phyloP scores from a whole-genome alignment of 1,140 invertebrate genomes.

The Musca domestica region DNA sequence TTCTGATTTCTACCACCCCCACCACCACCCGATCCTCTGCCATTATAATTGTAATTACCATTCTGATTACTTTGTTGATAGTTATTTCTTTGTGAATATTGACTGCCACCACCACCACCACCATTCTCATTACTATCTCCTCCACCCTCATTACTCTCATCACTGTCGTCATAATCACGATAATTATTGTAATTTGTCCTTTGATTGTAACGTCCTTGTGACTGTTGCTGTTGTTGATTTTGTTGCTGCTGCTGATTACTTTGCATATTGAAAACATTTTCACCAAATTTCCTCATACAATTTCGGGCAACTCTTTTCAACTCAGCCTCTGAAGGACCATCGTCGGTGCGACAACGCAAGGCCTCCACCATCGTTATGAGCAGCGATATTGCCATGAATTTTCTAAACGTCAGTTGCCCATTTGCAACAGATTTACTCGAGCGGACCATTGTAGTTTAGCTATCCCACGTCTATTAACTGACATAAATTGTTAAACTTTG shows the following conservation, averaged over 20 bases:
- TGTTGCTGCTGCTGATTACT: slow-evolving; percentile 5
- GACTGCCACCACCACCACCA: not conserved
- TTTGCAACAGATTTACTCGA: too few relatives aligned
- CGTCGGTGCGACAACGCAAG: slow-evolving; percentile 56
- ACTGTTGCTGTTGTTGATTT: slow-evolving; percentile 17
- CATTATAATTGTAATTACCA: slow-evolving; percentile 16
- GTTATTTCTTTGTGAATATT: slow-evolving; percentile 16
- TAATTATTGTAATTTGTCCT: slow-evolving; percentile 9
- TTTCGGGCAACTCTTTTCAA: slow-evolving; percentile 43
- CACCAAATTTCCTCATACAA: slow-evolving; percentile 40
- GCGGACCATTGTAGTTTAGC: too few relatives aligned
- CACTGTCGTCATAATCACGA: slow-evolving; percentile 15
- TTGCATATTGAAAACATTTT: not conserved
- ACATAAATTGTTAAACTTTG: too few relatives aligned
- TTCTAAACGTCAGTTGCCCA: too few relatives aligned
- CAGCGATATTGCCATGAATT: not conserved
- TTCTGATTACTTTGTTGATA: slow-evolving; percentile 24
- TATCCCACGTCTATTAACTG: too few relatives aligned
- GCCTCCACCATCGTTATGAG: not conserved
- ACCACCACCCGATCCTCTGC: not conserved
- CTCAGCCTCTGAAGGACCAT: slow-evolving; percentile 54
- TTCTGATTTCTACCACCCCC: not conserved
- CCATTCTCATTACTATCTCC: not conserved
- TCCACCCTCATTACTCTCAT: slow-evolving; percentile 1
- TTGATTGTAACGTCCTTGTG: not conserved